Base-by-base conservation (phyloP, 2,888 invertebrate genomes). In the Acheta domesticus region DNA sequence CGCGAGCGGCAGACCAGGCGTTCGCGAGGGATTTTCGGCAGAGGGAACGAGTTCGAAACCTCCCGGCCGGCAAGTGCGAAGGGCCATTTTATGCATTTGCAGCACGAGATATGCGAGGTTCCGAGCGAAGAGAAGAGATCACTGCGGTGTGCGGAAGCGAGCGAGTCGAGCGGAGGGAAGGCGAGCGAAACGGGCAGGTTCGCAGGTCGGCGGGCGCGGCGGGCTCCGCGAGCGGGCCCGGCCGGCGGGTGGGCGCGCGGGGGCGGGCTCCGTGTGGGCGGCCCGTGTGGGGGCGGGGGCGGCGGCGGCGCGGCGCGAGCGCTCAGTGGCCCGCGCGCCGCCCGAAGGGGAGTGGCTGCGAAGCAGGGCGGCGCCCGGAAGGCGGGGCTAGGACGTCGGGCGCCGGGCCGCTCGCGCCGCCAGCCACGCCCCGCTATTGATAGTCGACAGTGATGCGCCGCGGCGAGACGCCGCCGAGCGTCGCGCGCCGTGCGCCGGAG, bases 351-450 rank as follows among this genome's bases (percentile, higher is more conserved):
- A 62, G 62, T 62, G 62, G 62, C 62, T 62, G 62, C 62, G n/a
- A n/a, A 62, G n/a, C 16, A 62, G 62, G 62, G 62, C 62, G 62
- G 62, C 62, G 62, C 62, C 62, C 62, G 62, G 62, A 62, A 62
- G 62, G 62, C 62, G 62, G 62, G n/a, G 62, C 62, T n/a, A 62
- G 62, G 62, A n/a, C 62, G 62, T n/a, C 16, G 62, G 62, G 62
- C 62, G 8, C 3, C 62, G 62, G 62, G 16, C 62, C 62, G 62
- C 62, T 62, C 62, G n/a, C 36, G 16, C 16, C 62, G 62, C 14
- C 62, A 62, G 62, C 62, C 62, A 62, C 62, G 62, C 62, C 62
- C 62, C 62, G 62, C 62, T 62, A 62, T 62, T 62, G 62, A 62
- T 62, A 62, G 62, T 62, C 62, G 62, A 62, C 62, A 62, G 62